Evolutionary conservation across 2,888 invertebrate species (phyloP), one percentile per base, ranked within the genome.

Genomic region (Thecophora atra): DNA sequence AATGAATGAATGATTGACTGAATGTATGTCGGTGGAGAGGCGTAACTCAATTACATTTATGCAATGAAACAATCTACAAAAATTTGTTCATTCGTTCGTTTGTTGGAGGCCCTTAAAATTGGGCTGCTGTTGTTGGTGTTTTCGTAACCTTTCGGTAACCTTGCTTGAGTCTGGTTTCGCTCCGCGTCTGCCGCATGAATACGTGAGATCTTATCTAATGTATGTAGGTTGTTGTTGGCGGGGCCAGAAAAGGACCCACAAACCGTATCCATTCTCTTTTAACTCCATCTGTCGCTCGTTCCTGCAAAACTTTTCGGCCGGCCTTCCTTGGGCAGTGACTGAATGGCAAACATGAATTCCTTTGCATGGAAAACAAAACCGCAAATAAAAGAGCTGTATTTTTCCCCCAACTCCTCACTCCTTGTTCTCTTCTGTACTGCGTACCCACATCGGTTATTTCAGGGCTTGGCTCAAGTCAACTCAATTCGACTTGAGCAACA

Each of bases 11-110:
- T 7, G 58, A n/a, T n/a, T n/a, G n/a, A n/a, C n/a, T n/a, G n/a
- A n/a, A n/a, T n/a, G n/a, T n/a, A n/a, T n/a, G n/a, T n/a, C n/a
- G n/a, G 6, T 5, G 26, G 17, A 24, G 74, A 76, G 78, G 78
- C 77, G 77, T 77, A 76, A 77, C 78, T 58, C 77, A 78, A 78
- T 77, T 76, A 77, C 47, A 65, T 75, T 77, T 76, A 70, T 73
- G 69, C 70, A 73, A 73, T 75, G 70, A 71, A 71, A 66, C 63
- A 70, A 70, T 70, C 70, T 28, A 47, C 21, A 44, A 66, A 47
- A 54, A 30, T 51, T 26, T 56, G 37, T 37, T 37, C 37, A 37
- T 37, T 37, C 37, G 37, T 37, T 37, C 37, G 37, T 37, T 37
- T 7, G 37, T 24, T 28, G 58, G 26, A 54, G 52, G 74, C 79